These are phyloP conservation scores for Julus scanicus DNA, from an alignment of 2,888 invertebrate species.

Conservation along the genomic window DNA sequence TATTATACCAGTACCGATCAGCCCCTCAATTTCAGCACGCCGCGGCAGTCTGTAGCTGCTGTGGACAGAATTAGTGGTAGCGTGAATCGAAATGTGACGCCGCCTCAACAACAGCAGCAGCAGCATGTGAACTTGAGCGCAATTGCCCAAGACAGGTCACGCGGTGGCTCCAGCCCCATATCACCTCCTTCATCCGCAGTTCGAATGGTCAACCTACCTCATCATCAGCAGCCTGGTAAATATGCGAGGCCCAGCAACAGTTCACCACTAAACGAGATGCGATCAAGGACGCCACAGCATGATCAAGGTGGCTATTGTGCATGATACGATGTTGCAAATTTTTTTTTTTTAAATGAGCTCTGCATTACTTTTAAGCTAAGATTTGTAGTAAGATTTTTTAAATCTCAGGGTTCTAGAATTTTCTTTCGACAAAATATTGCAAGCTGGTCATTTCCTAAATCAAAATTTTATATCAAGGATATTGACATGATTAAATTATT, in stretches of 20 bases:
- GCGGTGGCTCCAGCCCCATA: conserved; percentile 27
- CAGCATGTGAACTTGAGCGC: neutral
- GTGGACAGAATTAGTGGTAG: neutral
- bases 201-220: conserved; percentile 46
- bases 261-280: neutral
- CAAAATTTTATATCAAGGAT: too few relatives aligned
- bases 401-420: too few relatives aligned
- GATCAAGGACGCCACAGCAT: neutral
- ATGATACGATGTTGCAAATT: too few relatives aligned
- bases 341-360: too few relatives aligned
- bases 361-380: too few relatives aligned
- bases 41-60: neutral
- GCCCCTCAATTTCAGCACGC: conserved; percentile 52
- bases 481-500: too few relatives aligned
- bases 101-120: conserved; percentile 12
- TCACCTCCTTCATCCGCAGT: neutral
- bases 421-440: too few relatives aligned
- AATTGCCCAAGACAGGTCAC: neutral
- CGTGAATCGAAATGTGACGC: neutral
- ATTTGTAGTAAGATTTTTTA: too few relatives aligned
- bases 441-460: too few relatives aligned
- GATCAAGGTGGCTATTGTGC: neutral
- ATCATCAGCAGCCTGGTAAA: neutral
- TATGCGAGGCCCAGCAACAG: conserved; percentile 18
- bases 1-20: conserved; percentile 37